These are phyloP conservation scores for Hypomecis punctinalis DNA, from an alignment of 2,888 invertebrate species.

Conservation along the genomic window DNA sequence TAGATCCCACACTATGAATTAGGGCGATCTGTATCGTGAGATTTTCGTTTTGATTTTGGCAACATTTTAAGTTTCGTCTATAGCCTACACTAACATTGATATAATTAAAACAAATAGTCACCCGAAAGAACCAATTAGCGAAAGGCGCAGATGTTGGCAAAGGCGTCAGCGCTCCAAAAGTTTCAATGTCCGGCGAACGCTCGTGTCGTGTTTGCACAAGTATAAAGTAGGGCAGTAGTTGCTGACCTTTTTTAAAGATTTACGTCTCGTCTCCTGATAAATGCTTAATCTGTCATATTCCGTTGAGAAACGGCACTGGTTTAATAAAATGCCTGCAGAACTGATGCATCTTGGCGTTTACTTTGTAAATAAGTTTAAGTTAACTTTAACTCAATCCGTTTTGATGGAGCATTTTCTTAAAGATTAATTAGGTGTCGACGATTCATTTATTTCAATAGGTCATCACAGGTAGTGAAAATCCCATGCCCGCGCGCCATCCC, in stretches of 20 bases:
- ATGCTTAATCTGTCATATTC: slow-evolving; percentile 15
- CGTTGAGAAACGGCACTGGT: slow-evolving; percentile 1
- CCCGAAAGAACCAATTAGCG: slow-evolving; percentile 6
- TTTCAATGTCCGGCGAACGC: slow-evolving; percentile 7
- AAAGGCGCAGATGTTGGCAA: slow-evolving; percentile 10
- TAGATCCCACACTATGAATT: not conserved
- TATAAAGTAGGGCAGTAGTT: slow-evolving; percentile 17
- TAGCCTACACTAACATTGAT: too few relatives aligned
- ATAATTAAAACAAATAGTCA: not conserved
- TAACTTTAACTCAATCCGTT: too few relatives aligned
- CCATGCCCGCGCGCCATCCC: too few relatives aligned
- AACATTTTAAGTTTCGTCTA: too few relatives aligned
- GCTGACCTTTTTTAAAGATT: slow-evolving; percentile 24
- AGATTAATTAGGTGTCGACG: too few relatives aligned
- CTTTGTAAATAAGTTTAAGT: too few relatives aligned
- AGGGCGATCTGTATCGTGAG: too few relatives aligned
- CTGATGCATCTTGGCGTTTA: not conserved
- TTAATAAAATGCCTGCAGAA: not conserved
- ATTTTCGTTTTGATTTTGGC: too few relatives aligned
- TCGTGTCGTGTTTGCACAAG: slow-evolving; percentile 10
- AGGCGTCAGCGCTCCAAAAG: not conserved
- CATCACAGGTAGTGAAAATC: too few relatives aligned
- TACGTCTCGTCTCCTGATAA: slow-evolving; percentile 18
- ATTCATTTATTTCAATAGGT: too few relatives aligned
- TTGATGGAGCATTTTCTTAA: too few relatives aligned